phyloP scores from a whole-genome alignment of 2,888 invertebrate species.

The Hyposoter dolosus region DNA sequence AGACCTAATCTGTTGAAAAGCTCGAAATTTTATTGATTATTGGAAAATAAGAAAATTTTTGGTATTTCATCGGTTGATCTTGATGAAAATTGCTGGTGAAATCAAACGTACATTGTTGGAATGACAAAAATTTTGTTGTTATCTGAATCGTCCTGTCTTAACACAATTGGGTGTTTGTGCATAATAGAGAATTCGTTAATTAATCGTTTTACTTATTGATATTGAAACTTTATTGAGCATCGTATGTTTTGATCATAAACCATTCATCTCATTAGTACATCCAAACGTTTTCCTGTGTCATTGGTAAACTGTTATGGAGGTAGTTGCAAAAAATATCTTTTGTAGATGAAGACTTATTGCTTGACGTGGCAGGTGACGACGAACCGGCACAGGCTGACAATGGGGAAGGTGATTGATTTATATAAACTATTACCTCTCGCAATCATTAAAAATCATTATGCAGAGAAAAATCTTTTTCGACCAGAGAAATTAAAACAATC shows the following conservation, averaged over 20 bases:
- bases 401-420: slow-evolving; percentile 61
- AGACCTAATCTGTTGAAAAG: no score
- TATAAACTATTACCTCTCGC: slow-evolving; percentile 2
- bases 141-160: no score
- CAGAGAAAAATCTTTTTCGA: background rate
- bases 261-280: slow-evolving; percentile 59
- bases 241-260: slow-evolving; percentile 17
- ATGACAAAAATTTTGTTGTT: no score
- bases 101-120: no score
- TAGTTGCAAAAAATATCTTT: slow-evolving; percentile 53
- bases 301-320: background rate
- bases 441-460: background rate
- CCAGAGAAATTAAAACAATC: background rate
- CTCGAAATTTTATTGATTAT: no score
- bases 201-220: background rate
- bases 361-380: slow-evolving; percentile 43
- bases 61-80: no score
- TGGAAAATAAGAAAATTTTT: no score
- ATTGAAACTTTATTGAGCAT: slow-evolving; percentile 14
- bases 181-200: background rate
- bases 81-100: no score
- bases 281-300: background rate
- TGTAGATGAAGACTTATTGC: slow-evolving; percentile 63
- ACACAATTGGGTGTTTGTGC: background rate
- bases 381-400: slow-evolving; percentile 47